A percentile compares a stretch with the other conserved stretches of the same genome.
Evolutionary conservation across 2,113 vertebrate genomes (phyloP).

Genomic region (Corythornis cristatus): DNA sequence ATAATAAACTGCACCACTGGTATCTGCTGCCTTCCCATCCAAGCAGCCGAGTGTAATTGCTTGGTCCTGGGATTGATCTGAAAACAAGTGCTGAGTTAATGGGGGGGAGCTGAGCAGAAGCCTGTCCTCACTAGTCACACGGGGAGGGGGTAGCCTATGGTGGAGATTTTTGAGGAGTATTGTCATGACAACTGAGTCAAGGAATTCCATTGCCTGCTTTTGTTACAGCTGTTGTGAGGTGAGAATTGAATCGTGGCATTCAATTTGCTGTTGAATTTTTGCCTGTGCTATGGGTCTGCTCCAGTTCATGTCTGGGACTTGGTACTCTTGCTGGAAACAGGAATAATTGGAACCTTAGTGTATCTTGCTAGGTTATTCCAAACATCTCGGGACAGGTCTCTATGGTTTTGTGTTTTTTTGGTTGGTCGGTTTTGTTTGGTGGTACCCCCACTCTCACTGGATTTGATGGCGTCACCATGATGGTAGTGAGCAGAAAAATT

Average conservation of each 20-base stretch:
- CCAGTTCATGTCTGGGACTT: neutral
- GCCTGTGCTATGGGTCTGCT: neutral
- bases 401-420: neutral
- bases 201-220: conserved; percentile 22
- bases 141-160: neutral
- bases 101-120: neutral
- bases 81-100: neutral
- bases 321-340: neutral
- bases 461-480: fast-evolving
- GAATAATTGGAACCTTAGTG: neutral
- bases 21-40: neutral
- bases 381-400: too few relatives aligned
- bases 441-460: too few relatives aligned
- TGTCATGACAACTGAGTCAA: conserved; percentile 60
- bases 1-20: neutral
- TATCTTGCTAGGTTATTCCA: neutral
- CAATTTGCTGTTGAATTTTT: neutral
- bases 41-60: neutral
- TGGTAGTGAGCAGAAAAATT: neutral
- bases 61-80: neutral
- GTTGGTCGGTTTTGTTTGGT: neutral
- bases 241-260: neutral
- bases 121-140: fast-evolving
- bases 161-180: neutral
- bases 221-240: neutral